Conservation (phyloP, 2,113 vertebrate genomes). For the Myocastor coypus region DNA sequence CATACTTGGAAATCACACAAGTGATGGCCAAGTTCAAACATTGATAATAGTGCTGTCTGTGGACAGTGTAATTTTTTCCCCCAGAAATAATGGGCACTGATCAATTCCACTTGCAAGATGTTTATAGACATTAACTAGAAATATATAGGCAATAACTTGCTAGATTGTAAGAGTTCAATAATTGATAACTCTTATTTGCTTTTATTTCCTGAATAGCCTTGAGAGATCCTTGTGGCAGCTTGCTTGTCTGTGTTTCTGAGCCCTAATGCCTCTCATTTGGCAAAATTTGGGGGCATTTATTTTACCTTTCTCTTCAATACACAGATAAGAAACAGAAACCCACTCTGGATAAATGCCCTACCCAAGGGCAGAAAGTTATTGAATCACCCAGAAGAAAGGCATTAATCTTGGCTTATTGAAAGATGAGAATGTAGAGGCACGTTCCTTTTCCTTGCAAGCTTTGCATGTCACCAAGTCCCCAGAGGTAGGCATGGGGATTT, state of each 20-base stretch:
- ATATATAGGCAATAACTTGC: neutral
- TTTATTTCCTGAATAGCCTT: neutral
- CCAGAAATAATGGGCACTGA: neutral
- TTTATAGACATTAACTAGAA: neutral
- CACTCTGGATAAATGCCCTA: neutral
- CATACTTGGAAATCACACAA: neutral
- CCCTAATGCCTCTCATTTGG: neutral
- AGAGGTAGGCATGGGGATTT: neutral
- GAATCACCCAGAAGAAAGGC: constrained; percentile 2
- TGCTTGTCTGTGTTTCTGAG: neutral
- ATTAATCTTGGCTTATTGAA: constrained; percentile 46
- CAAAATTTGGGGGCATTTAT: neutral
- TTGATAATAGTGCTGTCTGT: neutral
- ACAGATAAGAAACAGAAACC: constrained; percentile 24
- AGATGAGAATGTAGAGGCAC: neutral
- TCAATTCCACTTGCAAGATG: neutral
- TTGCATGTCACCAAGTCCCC: neutral
- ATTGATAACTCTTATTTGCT: neutral
- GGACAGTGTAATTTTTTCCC: neutral
- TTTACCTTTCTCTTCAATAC: constrained; percentile 26
- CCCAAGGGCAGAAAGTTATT: constrained; percentile 25
- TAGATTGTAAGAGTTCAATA: neutral
- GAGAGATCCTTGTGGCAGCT: neutral
- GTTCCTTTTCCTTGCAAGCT: neutral
- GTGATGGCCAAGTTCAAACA: neutral